Percentiles rank a stretch among this genome's conserved stretches.
Conservation (phyloP, 2,888 invertebrate genomes). For the Aelia acuminata region DNA sequence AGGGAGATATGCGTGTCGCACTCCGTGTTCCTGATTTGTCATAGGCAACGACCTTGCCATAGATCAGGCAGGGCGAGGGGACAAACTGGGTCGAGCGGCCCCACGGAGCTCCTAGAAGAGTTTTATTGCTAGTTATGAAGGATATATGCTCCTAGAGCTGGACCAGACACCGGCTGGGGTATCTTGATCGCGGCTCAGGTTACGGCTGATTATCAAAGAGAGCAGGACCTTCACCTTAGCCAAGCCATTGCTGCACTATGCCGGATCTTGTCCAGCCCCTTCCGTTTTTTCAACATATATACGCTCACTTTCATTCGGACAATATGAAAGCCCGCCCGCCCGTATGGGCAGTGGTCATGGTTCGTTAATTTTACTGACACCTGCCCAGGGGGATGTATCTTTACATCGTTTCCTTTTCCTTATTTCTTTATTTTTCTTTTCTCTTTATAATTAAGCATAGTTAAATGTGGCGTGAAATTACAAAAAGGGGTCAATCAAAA, state of each 20-base stretch:
- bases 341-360: not conserved
- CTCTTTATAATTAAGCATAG: no score
- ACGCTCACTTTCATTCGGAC: constrained; percentile 19
- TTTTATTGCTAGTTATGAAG: constrained; percentile 20
- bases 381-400: not conserved
- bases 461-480: no score
- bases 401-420: not conserved
- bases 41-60: not conserved
- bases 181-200: not conserved
- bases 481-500: no score
- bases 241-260: not conserved
- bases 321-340: not conserved
- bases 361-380: not conserved
- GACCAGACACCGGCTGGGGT: not conserved
- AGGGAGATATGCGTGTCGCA: not conserved
- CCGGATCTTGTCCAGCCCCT: not conserved
- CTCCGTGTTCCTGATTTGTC: not conserved
- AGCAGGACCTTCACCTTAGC: constrained; percentile 31
- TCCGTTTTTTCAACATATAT: constrained; percentile 2
- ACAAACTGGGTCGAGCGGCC: constrained; percentile 11
- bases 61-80: not conserved
- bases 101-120: not conserved
- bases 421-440: not conserved
- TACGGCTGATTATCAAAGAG: constrained; percentile 45
- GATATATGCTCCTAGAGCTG: not conserved